A percentile compares a stretch with the other conserved stretches of the same genome.
Conservation (phyloP, 2,888 invertebrate genomes). For the Corbicula japonica region DNA sequence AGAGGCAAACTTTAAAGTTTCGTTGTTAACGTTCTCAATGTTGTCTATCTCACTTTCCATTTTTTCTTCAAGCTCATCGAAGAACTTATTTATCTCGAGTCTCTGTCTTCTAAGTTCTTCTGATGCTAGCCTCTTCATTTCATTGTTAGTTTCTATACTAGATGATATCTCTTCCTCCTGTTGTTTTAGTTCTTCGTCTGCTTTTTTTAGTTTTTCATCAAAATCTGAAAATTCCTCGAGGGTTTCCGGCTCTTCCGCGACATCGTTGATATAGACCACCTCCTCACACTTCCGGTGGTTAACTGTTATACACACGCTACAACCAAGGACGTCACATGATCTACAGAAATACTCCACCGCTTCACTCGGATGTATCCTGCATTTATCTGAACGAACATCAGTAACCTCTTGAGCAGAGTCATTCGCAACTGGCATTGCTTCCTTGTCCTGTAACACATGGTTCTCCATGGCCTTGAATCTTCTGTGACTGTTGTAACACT, state of each 20-base stretch:
- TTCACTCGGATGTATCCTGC: neutral
- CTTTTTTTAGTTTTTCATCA: neutral
- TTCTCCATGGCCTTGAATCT: neutral
- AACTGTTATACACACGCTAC: neutral
- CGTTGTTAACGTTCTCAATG: neutral
- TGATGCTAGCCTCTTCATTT: neutral
- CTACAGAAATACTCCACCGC: neutral
- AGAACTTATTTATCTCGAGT: neutral
- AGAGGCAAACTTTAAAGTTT: neutral
- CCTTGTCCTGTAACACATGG: neutral
- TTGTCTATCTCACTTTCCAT: neutral
- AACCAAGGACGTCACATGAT: slow-evolving; percentile 1
- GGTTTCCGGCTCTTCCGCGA: neutral
- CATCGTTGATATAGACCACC: neutral
- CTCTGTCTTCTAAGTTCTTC: neutral
- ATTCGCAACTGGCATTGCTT: neutral
- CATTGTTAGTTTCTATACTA: neutral
- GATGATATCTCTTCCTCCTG: neutral
- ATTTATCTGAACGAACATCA: neutral
- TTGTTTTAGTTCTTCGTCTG: neutral
- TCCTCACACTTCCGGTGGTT: neutral
- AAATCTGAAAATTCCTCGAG: neutral
- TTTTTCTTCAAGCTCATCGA: neutral
- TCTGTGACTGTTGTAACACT: neutral
- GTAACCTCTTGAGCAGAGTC: neutral